Evolutionary conservation across 1,140 invertebrate genomes (phyloP).

Genomic region (Drosophila cardini): DNA sequence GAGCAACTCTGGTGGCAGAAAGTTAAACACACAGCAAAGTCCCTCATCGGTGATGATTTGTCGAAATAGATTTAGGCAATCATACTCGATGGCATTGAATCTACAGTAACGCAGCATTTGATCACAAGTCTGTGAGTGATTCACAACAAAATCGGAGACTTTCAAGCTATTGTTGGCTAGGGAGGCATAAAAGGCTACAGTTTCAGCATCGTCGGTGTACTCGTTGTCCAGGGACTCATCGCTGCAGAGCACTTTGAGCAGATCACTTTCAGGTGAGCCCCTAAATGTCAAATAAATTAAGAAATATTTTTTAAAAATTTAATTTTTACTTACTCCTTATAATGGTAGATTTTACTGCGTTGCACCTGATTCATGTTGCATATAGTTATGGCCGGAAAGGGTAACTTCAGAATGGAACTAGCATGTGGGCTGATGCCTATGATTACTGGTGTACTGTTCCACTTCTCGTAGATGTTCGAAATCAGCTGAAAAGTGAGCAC

Average conservation of each 20-base stretch:
- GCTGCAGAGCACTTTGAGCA: constrained; percentile 60
- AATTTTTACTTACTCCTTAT: constrained; percentile 48
- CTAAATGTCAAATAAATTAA: constrained; percentile 28
- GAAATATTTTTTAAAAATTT: not conserved
- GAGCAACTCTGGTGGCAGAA: constrained; percentile 88
- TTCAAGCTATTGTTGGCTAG: constrained; percentile 54
- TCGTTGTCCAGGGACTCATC: constrained; percentile 14
- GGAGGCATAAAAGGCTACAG: not conserved
- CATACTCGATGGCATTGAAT: constrained; percentile 86
- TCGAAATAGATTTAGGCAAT: constrained; percentile 90
- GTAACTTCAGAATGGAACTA: constrained; percentile 87
- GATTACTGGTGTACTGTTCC: constrained; percentile 89
- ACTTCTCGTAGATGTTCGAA: constrained; percentile 89
- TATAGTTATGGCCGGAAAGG: constrained; percentile 92
- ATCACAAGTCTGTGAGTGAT: constrained; percentile 87
- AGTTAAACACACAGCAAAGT: constrained; percentile 92
- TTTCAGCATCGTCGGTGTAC: constrained; percentile 11
- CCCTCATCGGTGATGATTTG: constrained; percentile 92
- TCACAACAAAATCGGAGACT: constrained; percentile 60
- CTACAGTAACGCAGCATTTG: constrained; percentile 89
- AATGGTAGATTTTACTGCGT: constrained; percentile 84
- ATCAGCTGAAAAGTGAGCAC: constrained; percentile 89
- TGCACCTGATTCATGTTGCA: constrained; percentile 92
- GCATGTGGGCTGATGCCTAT: constrained; percentile 89
- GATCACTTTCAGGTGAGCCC: constrained; percentile 49